Conservation (phyloP, 2,797 vertebrate species). For the Pachyuromys duprasi region DNA sequence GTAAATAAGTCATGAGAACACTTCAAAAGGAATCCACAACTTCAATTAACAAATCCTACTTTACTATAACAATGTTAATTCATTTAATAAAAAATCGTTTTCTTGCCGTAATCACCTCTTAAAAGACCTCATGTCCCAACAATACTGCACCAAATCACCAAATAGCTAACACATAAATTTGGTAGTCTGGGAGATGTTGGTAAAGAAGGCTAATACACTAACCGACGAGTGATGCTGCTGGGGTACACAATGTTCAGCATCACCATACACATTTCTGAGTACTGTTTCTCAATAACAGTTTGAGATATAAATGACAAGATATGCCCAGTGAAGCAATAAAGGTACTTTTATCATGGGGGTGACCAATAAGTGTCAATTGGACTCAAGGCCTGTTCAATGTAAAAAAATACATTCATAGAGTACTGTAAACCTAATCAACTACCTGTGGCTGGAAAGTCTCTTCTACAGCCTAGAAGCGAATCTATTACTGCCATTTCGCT, state of each 20-base stretch:
- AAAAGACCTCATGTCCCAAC: background rate
- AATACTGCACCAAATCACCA: background rate
- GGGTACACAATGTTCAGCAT: background rate
- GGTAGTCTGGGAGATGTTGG: background rate
- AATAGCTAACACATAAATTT: background rate
- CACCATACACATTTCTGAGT: background rate
- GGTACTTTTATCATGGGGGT: background rate
- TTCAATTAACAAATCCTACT: background rate
- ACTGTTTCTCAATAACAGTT: conserved; percentile 10
- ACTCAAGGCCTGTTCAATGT: background rate
- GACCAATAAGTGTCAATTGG: background rate
- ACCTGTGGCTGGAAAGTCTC: background rate
- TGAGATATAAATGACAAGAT: background rate
- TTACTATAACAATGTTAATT: background rate
- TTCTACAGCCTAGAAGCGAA: background rate
- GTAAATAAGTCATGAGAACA: background rate
- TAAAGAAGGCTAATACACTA: background rate
- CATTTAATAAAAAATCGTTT: background rate
- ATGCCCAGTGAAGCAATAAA: background rate
- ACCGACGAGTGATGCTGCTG: background rate
- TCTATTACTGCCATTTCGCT: background rate
- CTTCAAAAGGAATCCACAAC: background rate
- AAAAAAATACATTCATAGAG: background rate
- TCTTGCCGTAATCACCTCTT: background rate
- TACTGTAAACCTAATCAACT: background rate